phyloP scores from a whole-genome alignment of 2,888 invertebrate species.

The Eristalis intricaria region DNA sequence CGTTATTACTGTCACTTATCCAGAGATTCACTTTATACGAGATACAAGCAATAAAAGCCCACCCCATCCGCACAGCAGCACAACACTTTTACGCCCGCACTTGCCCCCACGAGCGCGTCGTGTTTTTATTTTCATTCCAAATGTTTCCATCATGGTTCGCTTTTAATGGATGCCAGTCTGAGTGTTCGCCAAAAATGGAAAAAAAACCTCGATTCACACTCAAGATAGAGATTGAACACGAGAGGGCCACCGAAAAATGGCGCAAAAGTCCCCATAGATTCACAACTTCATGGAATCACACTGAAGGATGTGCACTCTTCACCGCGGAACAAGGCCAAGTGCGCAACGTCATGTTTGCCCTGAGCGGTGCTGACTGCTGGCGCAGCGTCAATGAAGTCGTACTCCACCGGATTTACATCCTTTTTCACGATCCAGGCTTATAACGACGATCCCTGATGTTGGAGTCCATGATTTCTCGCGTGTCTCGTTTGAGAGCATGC shows the following conservation, averaged over 20 bases:
- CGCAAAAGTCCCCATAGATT: constrained; percentile 2
- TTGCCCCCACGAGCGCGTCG: not conserved
- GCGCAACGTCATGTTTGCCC: not conserved
- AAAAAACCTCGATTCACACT: constrained; percentile 25
- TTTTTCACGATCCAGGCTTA: not conserved
- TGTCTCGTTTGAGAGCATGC: not conserved
- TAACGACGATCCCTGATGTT: not conserved
- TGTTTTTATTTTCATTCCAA: constrained; percentile 44
- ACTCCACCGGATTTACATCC: constrained; percentile 10
- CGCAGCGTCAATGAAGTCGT: constrained; percentile 6
- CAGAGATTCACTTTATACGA: constrained; percentile 41
- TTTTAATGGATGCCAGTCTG: constrained; percentile 1
- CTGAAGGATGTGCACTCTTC: constrained; percentile 21
- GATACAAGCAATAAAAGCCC: constrained; percentile 31
- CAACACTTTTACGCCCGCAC: constrained; percentile 19
- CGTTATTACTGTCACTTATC: constrained; percentile 57
- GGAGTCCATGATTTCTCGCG: constrained; percentile 9
- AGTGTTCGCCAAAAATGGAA: not conserved
- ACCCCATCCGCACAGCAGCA: not conserved
- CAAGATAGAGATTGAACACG: constrained; percentile 4
- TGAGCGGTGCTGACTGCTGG: no score
- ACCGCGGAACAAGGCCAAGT: not conserved
- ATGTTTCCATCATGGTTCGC: constrained; percentile 26
- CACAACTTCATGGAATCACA: constrained; percentile 44
- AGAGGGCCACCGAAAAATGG: not conserved